Evolutionary conservation across 2,888 invertebrate species (phyloP), one percentile per base, ranked within the genome.

Genomic region (Odontothrips loti): DNA sequence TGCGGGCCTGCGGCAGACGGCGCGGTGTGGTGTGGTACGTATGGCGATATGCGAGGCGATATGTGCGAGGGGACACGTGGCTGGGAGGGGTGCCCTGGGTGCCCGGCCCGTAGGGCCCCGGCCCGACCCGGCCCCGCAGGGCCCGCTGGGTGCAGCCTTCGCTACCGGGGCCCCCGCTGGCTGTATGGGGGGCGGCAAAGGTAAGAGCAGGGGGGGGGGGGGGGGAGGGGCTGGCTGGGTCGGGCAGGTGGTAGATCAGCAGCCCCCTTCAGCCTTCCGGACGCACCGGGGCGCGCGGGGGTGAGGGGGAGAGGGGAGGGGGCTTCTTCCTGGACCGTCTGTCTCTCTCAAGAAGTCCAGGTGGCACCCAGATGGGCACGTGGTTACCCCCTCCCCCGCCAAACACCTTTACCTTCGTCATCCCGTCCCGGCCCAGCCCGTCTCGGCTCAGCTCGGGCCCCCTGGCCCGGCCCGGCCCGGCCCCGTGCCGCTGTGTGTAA

Each of bases 321-420:
- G 68, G 23, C 23, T 27, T 27, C 68, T 75, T 75, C 68, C 68
- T 75, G 68, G 68, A 75, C 68, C 68, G 68, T 27, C 68, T 75
- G 68, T 75, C 68, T 75, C 23, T 27, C 68, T 75, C 23, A 75
- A 75, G 27, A 75, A 75, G 68, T 75, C 68, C 68, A 75, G 68
- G 68, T 75, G 68, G 68, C 68, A 75, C 68, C 68, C 68, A 75
- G 68, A 75, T 75, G 68, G 68, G 68, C 68, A 75, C 68, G 68
- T 75, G 68, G 68, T 75, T 3, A 9, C 68, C 68, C 68, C 68
- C 23, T 12, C 68, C 68, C 68, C 27, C 68, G 12, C 27, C 68
- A 8, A n/a, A 75, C 68, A 75, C 68, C 68, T 75, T 75, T 75
- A 75, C 68, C 68, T 75, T 27, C 15, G 58, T 51, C 51, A 51